Percentiles rank a stretch among this genome's conserved stretches.
These are phyloP conservation scores for Caenorhabditis wallacei DNA, from an alignment of 2,888 invertebrate species.

Conservation along the genomic window DNA sequence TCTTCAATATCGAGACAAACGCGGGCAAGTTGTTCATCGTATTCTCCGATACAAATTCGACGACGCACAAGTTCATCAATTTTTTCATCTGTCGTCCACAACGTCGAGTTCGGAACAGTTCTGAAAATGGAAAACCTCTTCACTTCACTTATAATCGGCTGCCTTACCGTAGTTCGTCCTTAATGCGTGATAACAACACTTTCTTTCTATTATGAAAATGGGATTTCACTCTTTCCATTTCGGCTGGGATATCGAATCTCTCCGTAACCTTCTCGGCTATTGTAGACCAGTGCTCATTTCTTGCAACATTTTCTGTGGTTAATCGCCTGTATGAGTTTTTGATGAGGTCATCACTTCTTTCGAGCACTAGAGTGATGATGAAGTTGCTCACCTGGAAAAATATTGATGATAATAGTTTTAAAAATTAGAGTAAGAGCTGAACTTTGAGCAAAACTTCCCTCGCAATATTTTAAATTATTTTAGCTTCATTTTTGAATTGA, in stretches of 20 bases:
- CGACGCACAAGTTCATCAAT: conserved; percentile 54
- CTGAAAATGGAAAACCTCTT: too few species aligned
- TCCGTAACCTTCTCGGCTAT: conserved; percentile 56
- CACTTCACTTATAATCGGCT: not conserved
- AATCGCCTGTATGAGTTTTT: conserved; percentile 62
- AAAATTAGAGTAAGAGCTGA: too few species aligned
- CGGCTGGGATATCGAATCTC: conserved; percentile 59
- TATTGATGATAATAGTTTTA: too few species aligned
- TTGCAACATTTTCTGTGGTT: conserved; percentile 53
- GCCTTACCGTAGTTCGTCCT: conserved; percentile 62
- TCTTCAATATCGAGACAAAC: conserved; percentile 68
- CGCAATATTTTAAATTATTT: too few species aligned
- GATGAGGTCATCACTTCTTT: conserved; percentile 64
- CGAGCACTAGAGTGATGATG: conserved; percentile 64
- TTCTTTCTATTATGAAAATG: conserved; percentile 70
- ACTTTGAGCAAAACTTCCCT: too few species aligned
- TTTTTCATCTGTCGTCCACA: conserved; percentile 60
- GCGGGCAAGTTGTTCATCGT: conserved; percentile 62
- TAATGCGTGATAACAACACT: conserved; percentile 83
- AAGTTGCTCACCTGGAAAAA: conserved; percentile 64
- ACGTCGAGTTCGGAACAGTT: conserved; percentile 1
- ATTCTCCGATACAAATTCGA: conserved; percentile 49
- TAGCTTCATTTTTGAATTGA: too few species aligned
- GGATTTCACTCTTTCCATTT: conserved; percentile 64
- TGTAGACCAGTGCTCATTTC: conserved; percentile 60